phyloP scores from a whole-genome alignment of 2,888 invertebrate genomes.

The Yponomeuta plumbellus region DNA sequence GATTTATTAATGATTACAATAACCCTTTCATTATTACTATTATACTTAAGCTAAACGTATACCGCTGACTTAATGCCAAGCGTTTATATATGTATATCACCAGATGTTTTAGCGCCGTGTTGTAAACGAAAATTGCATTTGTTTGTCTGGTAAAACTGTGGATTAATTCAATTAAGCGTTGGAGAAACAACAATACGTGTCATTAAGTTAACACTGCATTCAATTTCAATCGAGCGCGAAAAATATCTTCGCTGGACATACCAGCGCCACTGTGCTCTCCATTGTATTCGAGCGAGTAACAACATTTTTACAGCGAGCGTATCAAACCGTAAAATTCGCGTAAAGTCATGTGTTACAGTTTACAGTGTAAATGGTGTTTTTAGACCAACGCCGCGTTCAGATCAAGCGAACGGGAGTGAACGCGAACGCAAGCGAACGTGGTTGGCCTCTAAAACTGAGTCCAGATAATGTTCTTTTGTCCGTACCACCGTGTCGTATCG shows the following conservation, averaged over 20 bases:
- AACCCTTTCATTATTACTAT: too few species aligned
- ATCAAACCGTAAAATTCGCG: background rate
- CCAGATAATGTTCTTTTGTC: too few species aligned
- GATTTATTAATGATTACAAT: too few species aligned
- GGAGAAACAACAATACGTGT: background rate
- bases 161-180: background rate
- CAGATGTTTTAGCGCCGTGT: background rate
- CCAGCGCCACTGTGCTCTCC: background rate
- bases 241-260: background rate
- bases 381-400: too few species aligned
- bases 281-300: conserved; percentile 1
- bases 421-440: background rate
- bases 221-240: background rate
- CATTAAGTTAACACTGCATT: background rate
- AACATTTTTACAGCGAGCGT: background rate
- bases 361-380: too few species aligned
- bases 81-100: too few species aligned
- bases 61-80: too few species aligned
- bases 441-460: too few species aligned
- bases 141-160: background rate
- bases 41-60: too few species aligned
- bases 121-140: background rate
- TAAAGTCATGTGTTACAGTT: background rate
- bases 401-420: background rate
- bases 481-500: too few species aligned